Percentiles rank a stretch among this genome's conserved stretches.
Evolutionary conservation across 2,888 invertebrate genomes (phyloP).

Genomic region (Sepioteuthis lessoniana): DNA sequence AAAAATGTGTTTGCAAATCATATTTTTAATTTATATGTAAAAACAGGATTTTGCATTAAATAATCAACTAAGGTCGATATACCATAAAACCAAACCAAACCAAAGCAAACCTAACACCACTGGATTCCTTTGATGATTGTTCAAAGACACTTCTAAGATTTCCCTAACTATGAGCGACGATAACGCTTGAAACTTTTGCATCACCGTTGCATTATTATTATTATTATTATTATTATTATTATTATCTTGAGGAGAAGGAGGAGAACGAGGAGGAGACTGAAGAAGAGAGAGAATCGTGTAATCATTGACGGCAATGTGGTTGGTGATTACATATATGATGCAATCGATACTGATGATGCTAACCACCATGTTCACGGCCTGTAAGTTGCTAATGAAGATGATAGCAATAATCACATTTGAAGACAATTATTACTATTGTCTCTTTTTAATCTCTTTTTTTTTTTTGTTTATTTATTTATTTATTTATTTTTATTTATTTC

Average conservation of each 20-base stretch:
- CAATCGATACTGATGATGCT: background rate
- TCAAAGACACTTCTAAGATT: background rate
- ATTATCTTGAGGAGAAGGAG: background rate
- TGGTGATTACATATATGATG: background rate
- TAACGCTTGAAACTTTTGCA: no score
- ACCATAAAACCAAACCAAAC: no score
- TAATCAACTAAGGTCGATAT: no score
- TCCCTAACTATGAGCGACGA: background rate
- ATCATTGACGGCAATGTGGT: background rate
- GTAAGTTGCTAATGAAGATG: conserved; percentile 20
- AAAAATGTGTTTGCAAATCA: no score
- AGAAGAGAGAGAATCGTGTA: background rate
- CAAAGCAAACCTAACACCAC: no score
- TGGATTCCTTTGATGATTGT: background rate
- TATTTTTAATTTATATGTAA: no score
- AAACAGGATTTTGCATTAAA: no score
- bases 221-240: background rate
- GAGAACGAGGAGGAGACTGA: no score
- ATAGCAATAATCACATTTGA: background rate
- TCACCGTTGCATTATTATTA: no score
- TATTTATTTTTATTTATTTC: no score
- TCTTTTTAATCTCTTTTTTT: no score
- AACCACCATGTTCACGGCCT: background rate
- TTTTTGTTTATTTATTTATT: no score
- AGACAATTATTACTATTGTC: background rate